Base-by-base conservation (phyloP, 2,113 vertebrate species). In the Siniperca knerii region DNA sequence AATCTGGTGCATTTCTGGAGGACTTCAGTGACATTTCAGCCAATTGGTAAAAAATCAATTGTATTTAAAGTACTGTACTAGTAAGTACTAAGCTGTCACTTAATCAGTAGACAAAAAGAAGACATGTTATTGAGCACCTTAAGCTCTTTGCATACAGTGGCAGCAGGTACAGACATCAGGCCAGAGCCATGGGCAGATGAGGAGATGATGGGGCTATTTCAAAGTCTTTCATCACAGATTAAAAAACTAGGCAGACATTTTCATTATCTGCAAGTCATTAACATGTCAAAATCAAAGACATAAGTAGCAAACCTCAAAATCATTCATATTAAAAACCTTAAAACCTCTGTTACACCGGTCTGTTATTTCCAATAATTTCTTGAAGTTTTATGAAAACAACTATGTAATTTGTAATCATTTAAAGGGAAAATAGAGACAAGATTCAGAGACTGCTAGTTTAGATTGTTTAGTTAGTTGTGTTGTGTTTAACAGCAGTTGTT, bases 81-180 rank as follows among this genome's bases (percentile, higher is more conserved):
- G 29, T 29, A 29, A 40, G 46, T 6, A 57, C 70, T 29, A 29
- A 69, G 4, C n/a, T 73, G 52, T 69, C 75, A 52, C 50, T 52
- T 46, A 33, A 66, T 61, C 48, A 29, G 71, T 40, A 15, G 11
- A 40, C 10, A 23, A 7, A 50, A n/a, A 16, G 40, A 50, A 2
- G 8, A 50, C 60, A 55, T 9, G 67, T n/a, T 79, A 82, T 75
- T 72, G 54, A 82, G 29, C 71, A 64, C 8, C n/a, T 76, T 50
- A 44, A 67, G 18, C 58, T 84, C 68, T 67, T 62, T 62, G 25
- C 52, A 74, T 16, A 29, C 48, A 79, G 66, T 35, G 35, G 23
- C 8, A 42, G 44, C 35, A 82, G 33, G 21, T 64, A 29, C 33
- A 23, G 44, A 61, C 25, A 12, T 8, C 61, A 60, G 50, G 11